Base-by-base conservation (phyloP, 2,888 invertebrate species). In the Epinotia bilunana region DNA sequence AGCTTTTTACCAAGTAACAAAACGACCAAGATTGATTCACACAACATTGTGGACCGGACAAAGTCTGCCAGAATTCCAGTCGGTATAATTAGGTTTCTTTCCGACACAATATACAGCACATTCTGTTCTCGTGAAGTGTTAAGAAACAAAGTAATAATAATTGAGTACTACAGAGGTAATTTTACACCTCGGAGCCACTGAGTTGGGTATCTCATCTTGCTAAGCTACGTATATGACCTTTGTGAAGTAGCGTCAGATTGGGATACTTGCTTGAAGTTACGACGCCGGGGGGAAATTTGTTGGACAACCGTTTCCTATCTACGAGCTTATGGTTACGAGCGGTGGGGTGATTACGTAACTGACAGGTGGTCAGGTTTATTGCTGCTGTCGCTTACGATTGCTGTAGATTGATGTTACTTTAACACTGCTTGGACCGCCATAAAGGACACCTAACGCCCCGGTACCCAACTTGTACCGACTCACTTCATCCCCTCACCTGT, bases 281-380 rank as follows among this genome's bases (percentile, higher is more conserved):
- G 61, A 55, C 13, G 5, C 68, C 73, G 16, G 20, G 61, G 68
- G 68, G 73, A 68, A 68, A 68, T 68, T 46, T 28, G 60, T 43
- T 43, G 68, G 55, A 68, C 39, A 43, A 6, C 55, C 28, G 72
- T 43, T 65, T 23, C 6, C n/a, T 43, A 57, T 28, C 53, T 58
- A 23, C 12, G 33, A 33, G 33, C 33, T 33, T 33, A 33, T 33
- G 2, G 20, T 62, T 62, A 62, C 61, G 61, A 33, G 33, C 39
- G 61, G 28, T 62, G 49, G 13, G 49, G 49, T 49, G 49, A 49
- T 49, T 49, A 49, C 49, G 6, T 49, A 49, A 49, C 16, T 62
- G 28, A 33, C 61, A 49, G 16, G 33, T 16, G 49, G 16, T 16
- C 16, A 16, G 49, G 49, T 49, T 49, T 49, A 49, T 49, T 49